These are phyloP conservation scores for Cacoxenus indagator DNA, from an alignment of 2,888 invertebrate species.

Conservation along the genomic window DNA sequence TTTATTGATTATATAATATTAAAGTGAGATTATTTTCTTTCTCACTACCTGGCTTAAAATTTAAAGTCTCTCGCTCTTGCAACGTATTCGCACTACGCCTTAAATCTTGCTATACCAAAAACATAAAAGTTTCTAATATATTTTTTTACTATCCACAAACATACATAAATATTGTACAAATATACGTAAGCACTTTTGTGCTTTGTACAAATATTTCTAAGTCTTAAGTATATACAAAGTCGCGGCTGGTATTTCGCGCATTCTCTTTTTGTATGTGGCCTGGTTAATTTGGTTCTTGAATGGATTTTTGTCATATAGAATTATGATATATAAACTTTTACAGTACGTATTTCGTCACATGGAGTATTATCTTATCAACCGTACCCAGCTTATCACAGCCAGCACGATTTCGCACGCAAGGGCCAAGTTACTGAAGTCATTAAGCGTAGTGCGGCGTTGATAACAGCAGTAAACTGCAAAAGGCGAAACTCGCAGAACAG, in stretches of 20 bases:
- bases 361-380: slow-evolving; percentile 36
- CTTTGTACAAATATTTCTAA: background rate
- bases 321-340: background rate
- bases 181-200: background rate
- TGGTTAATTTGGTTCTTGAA: background rate
- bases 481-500: background rate
- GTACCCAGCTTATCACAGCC: slow-evolving; percentile 12
- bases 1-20: too few species aligned
- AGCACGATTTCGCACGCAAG: background rate
- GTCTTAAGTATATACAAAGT: background rate
- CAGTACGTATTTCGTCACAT: slow-evolving; percentile 29
- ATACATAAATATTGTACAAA: too few species aligned
- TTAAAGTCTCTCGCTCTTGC: too few species aligned
- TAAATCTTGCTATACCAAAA: too few species aligned
- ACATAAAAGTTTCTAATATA: too few species aligned
- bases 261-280: background rate
- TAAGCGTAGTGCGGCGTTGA: background rate
- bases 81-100: too few species aligned
- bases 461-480: background rate
- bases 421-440: background rate
- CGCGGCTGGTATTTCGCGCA: background rate
- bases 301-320: background rate
- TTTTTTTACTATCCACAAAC: too few species aligned
- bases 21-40: too few species aligned
- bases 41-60: too few species aligned